Evolutionary conservation across 2,113 vertebrate genomes (phyloP).

Genomic region (Perca fluviatilis): DNA sequence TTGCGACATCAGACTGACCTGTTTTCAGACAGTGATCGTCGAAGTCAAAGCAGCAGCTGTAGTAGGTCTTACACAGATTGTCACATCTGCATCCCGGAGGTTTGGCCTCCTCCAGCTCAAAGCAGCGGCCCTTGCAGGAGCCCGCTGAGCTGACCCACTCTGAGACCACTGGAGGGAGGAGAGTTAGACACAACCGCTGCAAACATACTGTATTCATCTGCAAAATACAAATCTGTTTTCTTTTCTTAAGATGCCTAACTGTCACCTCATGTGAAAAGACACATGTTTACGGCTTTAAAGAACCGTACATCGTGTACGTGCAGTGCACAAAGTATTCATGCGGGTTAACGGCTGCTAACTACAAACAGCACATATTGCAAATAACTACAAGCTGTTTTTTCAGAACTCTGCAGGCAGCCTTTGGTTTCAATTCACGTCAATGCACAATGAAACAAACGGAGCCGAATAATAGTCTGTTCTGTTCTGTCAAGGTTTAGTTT

Average conservation of each 20-base stretch:
- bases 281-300: not conserved
- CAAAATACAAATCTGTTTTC: not conserved
- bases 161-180: conserved; percentile 73
- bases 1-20: conserved; percentile 80
- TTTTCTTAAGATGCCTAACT: not conserved
- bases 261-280: no score
- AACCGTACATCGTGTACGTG: no score
- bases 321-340: not conserved
- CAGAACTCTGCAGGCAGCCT: not conserved
- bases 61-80: conserved; percentile 98
- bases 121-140: conserved; percentile 95
- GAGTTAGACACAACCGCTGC: conserved; percentile 8
- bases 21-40: conserved; percentile 95
- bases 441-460: not conserved
- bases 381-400: not conserved
- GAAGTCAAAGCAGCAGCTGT: conserved; percentile 96
- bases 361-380: not conserved
- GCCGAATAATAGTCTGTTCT: not conserved
- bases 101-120: conserved; percentile 92
- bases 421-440: not conserved
- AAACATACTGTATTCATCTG: not conserved
- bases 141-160: conserved; percentile 92
- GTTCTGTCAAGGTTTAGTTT: not conserved
- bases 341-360: not conserved
- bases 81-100: conserved; percentile 95